phyloP scores from a whole-genome alignment of 2,888 invertebrate species.

The Ormyrus nitidulus region DNA sequence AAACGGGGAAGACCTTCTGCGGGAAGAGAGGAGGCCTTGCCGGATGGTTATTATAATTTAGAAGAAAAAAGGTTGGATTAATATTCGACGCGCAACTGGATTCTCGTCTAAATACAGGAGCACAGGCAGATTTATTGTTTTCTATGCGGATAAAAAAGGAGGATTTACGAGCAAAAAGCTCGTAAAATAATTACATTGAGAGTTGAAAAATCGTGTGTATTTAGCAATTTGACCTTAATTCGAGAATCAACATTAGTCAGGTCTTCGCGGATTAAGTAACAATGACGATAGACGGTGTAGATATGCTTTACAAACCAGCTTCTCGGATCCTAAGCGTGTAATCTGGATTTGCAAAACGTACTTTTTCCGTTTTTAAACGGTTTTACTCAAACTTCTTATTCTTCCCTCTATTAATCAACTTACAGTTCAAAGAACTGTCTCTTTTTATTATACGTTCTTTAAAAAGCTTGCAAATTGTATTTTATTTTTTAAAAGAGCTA shows the following conservation, averaged over 20 bases:
- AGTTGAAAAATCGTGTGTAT: not conserved
- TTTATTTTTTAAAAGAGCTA: too few species aligned
- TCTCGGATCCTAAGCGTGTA: not conserved
- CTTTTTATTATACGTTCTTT: too few species aligned
- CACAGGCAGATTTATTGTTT: not conserved
- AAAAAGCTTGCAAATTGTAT: too few species aligned
- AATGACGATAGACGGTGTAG: not conserved
- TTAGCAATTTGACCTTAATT: slow-evolving; percentile 25
- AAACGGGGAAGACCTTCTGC: too few species aligned
- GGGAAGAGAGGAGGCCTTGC: too few species aligned
- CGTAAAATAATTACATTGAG: not conserved
- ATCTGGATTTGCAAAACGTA: not conserved
- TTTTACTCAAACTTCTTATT: not conserved
- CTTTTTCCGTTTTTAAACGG: not conserved
- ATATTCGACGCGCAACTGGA: too few species aligned
- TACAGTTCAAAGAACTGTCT: too few species aligned
- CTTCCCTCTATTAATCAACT: too few species aligned
- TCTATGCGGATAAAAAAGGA: not conserved
- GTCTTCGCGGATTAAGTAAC: slow-evolving; percentile 15
- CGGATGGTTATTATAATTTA: too few species aligned
- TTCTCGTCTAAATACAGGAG: too few species aligned
- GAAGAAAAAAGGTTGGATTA: too few species aligned
- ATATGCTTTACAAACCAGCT: not conserved
- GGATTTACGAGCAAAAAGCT: not conserved
- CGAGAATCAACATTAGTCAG: not conserved